Evolutionary conservation across 2,113 vertebrate genomes (phyloP), one percentile per base, ranked within the genome.

Genomic region (Acinonyx jubatus): DNA sequence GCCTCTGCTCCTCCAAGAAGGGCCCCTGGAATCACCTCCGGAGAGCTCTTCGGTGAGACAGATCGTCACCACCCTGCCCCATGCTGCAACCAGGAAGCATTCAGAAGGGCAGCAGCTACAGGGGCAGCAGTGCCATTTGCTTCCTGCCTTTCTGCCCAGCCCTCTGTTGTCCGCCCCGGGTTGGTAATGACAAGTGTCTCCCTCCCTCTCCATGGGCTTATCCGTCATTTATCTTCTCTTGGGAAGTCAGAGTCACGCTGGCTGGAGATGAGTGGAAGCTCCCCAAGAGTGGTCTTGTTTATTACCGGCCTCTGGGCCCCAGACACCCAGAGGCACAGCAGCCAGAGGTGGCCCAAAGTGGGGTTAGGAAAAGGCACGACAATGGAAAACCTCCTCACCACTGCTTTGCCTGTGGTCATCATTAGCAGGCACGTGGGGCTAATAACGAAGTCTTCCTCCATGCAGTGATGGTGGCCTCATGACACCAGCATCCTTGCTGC

Each of bases 151-250:
- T 31, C 33, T 98, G 89, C 94, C 81, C 92, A 0, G 0, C 88
- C 68, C 29, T 66, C 38, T 73, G 93, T 98, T 97, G 93, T 98
- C 98, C 92, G 15, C 0, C 41, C 23, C 52, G 31, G 65, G 48
- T 68, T 95, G 96, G 95, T 97, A 97, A 96, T 98, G 96, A 94
- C 80, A 97, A 97, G 95, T 80, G 65, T 94, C 96, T 97, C 83
- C 81, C 66, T 84, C 57, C 11, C 33, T 95, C 33, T 93, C 45
- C 15, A 57, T 65, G 50, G 5, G 5, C 14, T 82, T 89, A 45
- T 81, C 27, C 96, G 73, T 92, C 91, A 91, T 45, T 90, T 96
- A 55, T 98, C 95, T 92, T 83, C 65, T 88, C 41, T 81, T 50
- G 38, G 76, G n/a, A 97, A 69, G 65, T 66, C 94, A 95, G 36